phyloP scores from a whole-genome alignment of 2,113 vertebrate genomes.

The Spea multiplicata region DNA sequence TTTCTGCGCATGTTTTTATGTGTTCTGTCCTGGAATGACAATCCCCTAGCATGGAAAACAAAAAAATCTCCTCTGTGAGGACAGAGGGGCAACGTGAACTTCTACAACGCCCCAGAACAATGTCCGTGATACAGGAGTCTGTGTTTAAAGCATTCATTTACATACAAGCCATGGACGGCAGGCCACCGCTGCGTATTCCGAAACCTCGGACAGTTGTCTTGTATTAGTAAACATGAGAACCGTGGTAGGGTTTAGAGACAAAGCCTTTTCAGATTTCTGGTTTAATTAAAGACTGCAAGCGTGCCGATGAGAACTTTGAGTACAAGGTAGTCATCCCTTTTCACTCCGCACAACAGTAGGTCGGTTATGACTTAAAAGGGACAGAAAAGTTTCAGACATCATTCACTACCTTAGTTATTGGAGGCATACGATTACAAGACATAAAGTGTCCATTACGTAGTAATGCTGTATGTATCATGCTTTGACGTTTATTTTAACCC shows the following conservation, averaged over 20 bases:
- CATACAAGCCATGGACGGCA: not conserved
- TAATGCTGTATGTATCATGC: conserved; percentile 25
- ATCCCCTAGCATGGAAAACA: conserved; percentile 32
- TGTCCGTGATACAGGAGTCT: not conserved
- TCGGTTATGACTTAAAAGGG: not conserved
- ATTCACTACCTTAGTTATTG: too few relatives aligned
- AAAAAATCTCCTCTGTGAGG: conserved; percentile 1
- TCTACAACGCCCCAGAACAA: not conserved
- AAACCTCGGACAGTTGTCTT: not conserved
- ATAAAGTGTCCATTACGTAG: conserved; percentile 15
- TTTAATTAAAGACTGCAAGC: not conserved
- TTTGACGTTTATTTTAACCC: conserved; percentile 7
- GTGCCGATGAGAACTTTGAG: not conserved
- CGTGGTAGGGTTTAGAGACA: not conserved
- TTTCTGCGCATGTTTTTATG: conserved; percentile 37
- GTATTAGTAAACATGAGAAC: not conserved
- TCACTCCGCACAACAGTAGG: not conserved
- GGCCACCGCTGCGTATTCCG: not conserved
- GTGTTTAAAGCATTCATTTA: not conserved
- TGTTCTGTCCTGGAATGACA: conserved; percentile 26
- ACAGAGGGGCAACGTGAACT: not conserved
- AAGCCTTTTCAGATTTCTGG: not conserved
- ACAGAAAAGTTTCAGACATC: too few relatives aligned
- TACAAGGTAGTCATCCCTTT: not conserved
- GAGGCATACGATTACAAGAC: not conserved